Evolutionary conservation across 1,140 invertebrate genomes (phyloP).

Genomic region (Monomorium pharaonis): DNA sequence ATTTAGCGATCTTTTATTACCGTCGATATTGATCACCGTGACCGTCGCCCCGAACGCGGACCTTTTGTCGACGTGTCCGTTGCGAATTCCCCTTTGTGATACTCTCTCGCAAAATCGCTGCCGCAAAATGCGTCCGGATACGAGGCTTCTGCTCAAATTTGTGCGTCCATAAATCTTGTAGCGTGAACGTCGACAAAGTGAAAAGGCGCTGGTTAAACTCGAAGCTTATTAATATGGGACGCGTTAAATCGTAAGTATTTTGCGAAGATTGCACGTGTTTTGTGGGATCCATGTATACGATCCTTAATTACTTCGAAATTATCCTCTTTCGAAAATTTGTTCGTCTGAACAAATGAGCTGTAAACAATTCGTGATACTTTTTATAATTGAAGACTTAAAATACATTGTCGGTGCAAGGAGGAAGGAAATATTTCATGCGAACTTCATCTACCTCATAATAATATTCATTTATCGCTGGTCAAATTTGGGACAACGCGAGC

Average conservation of each 20-base stretch:
- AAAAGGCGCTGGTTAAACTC: neutral
- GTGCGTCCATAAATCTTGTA: slow-evolving; percentile 27
- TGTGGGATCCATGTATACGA: too few relatives aligned
- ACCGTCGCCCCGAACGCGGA: slow-evolving; percentile 1
- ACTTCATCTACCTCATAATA: neutral
- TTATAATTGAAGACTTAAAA: neutral
- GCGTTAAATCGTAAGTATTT: neutral
- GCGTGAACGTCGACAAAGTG: neutral
- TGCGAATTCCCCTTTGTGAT: slow-evolving; percentile 42
- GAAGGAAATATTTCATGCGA: slow-evolving; percentile 7
- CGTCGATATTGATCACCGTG: slow-evolving; percentile 74
- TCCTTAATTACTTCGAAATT: slow-evolving; percentile 9
- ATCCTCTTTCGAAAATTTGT: neutral
- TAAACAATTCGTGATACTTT: neutral
- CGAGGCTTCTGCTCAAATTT: slow-evolving; percentile 36
- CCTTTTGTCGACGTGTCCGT: slow-evolving; percentile 41
- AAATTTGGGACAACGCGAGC: neutral
- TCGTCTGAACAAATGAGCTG: slow-evolving; percentile 14
- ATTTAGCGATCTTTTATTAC: slow-evolving; percentile 79
- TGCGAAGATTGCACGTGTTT: neutral
- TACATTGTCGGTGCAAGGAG: neutral
- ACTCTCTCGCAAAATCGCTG: neutral
- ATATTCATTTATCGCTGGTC: neutral
- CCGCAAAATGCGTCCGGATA: neutral
- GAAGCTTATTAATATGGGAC: neutral